These are phyloP conservation scores for Acropternis orthonyx DNA, from an alignment of 2,797 vertebrate genomes.

Conservation along the genomic window DNA sequence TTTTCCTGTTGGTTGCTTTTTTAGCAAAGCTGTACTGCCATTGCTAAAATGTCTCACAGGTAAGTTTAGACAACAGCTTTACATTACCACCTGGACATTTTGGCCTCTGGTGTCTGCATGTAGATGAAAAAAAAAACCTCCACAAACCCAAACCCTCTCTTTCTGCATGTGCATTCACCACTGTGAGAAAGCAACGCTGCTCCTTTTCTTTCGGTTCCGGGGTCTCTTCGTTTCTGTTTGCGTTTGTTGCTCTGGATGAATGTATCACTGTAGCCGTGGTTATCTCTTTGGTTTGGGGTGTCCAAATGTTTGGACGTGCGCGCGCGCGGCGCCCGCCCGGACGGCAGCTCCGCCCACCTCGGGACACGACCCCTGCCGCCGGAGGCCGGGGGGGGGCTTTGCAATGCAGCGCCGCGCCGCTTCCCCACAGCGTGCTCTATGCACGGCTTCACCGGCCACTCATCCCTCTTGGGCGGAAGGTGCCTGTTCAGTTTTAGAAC, in stretches of 20 bases:
- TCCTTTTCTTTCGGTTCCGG: not conserved
- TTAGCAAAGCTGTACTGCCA: not conserved
- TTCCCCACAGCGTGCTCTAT: not conserved
- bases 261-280: accelerated
- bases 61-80: not conserved
- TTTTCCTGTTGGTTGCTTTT: not conserved
- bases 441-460: accelerated
- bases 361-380: not conserved
- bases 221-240: not conserved
- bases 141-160: not conserved
- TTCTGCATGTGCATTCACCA: not conserved
- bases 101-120: not conserved
- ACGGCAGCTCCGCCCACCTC: not conserved
- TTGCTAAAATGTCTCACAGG: not conserved
- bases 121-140: not conserved
- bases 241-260: not conserved
- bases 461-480: accelerated
- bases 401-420: too few relatives aligned
- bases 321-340: not conserved
- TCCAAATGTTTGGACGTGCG: not conserved
- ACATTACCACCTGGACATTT: not conserved
- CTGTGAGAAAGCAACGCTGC: not conserved
- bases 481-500: accelerated
- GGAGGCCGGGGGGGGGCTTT: not conserved
- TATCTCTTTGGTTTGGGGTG: not conserved